Evolutionary conservation across 2,888 invertebrate species (phyloP), one percentile per base, ranked within the genome.

Genomic region (Spialia ferax): DNA sequence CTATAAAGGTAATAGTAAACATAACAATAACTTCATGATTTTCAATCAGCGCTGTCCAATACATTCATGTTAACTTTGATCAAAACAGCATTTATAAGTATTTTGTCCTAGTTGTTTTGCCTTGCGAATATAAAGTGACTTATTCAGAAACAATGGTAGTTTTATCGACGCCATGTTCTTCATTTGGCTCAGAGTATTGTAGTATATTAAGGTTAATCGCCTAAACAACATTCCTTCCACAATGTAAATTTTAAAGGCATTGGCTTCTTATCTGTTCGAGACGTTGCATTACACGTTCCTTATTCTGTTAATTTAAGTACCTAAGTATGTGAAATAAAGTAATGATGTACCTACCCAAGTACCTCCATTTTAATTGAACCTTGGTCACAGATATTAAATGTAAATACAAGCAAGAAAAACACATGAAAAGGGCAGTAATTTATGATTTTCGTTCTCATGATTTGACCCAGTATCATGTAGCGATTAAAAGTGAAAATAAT

Each of bases 191-290:
- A n/a, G n/a, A n/a, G n/a, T n/a, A n/a, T n/a, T n/a, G n/a, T n/a
- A n/a, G n/a, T n/a, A n/a, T n/a, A n/a, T n/a, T n/a, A n/a, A n/a
- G n/a, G 54, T 54, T 54, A 29, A 54, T 54, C 10, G 13, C 29
- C n/a, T 45, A 48, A n/a, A 29, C 48, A 55, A 42, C 52, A 29
- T 55, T 52, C 52, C 5, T 52, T 50, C 61, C n/a, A 35, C 42
- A 55, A 63, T 63, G 63, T 55, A 63, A 55, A 63, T 63, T 63
- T 63, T 20, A 20, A 45, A 63, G 55, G 26, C 63, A 63, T 55
- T 63, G 55, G 26, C 63, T 13, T 42, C 55, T 63, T 63, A 63
- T 63, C 63, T 29, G 8, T 63, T 29, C 20, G 20, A 29, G n/a
- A 20, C 11, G 20, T 48, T 18, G 11, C 20, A 48, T 10, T 45